Conservation (phyloP, 2,888 invertebrate species). For the Troides oblongomaculatus region DNA sequence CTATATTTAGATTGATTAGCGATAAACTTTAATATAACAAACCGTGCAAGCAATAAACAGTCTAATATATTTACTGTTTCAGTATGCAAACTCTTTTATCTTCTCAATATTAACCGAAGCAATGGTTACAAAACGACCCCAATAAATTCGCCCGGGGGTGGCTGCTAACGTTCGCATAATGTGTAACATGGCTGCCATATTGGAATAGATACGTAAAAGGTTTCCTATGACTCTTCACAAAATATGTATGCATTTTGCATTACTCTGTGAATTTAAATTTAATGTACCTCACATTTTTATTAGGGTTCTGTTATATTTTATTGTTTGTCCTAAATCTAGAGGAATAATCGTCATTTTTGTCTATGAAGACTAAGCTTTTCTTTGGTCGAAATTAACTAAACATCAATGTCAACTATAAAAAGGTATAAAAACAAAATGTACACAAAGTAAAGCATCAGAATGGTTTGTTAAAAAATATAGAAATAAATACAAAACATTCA, state of each 20-base stretch:
- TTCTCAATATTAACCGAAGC: slow-evolving; percentile 20
- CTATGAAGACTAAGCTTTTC: too few relatives aligned
- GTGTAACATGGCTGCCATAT: slow-evolving; percentile 24
- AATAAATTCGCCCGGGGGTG: slow-evolving; percentile 24
- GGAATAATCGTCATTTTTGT: too few relatives aligned
- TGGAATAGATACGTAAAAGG: slow-evolving; percentile 24
- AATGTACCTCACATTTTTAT: not conserved
- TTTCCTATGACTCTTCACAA: slow-evolving; percentile 10
- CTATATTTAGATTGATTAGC: not conserved
- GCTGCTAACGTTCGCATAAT: slow-evolving; percentile 27
- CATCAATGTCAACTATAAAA: too few relatives aligned
- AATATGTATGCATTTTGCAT: slow-evolving; percentile 7
- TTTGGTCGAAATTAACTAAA: too few relatives aligned
- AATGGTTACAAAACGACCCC: slow-evolving; percentile 27
- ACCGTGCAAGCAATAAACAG: not conserved
- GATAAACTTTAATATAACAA: not conserved
- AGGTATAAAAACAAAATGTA: too few relatives aligned
- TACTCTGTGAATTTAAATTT: not conserved
- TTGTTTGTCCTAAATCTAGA: too few relatives aligned
- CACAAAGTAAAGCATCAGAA: too few relatives aligned
- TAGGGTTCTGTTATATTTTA: too few relatives aligned
- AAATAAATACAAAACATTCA: too few relatives aligned
- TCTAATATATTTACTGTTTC: not conserved
- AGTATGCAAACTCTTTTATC: slow-evolving; percentile 24
- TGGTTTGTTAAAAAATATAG: too few relatives aligned